Evolutionary conservation across 23 tunicate genomes (phyloP).

Genomic region (Aplidium turbinatum): DNA sequence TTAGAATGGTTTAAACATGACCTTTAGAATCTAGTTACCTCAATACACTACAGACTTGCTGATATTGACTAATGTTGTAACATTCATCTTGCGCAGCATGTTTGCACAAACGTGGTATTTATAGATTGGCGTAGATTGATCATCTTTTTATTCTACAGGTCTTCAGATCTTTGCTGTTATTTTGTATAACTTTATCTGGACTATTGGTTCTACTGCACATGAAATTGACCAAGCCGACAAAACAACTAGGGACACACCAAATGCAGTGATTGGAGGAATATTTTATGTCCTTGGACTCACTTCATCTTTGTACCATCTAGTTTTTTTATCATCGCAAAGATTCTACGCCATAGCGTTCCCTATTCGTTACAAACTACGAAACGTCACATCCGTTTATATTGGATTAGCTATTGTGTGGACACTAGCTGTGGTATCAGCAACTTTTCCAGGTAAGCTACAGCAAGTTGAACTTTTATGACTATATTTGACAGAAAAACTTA

Average conservation of each 20-base stretch:
- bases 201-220: conserved; percentile 15
- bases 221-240: conserved; percentile 2
- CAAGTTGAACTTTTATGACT: neutral
- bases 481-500: neutral
- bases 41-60: no score
- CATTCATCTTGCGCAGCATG: no score
- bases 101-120: no score
- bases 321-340: conserved; percentile 24
- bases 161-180: conserved; percentile 11
- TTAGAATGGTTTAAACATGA: no score
- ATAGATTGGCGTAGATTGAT: no score
- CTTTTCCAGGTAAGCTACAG: conserved; percentile 36
- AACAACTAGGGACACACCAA: neutral
- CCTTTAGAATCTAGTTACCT: no score
- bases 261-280: conserved; percentile 30
- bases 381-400: neutral
- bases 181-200: conserved; percentile 12
- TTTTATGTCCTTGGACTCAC: conserved; percentile 41
- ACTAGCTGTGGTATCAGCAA: conserved; percentile 18
- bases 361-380: conserved; percentile 12
- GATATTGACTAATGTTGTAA: no score
- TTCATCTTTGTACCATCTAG: conserved; percentile 52
- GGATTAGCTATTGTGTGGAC: conserved; percentile 33
- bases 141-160: conserved; percentile 17
- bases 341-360: conserved; percentile 35